Evolutionary conservation across 2,888 invertebrate species (phyloP).

Genomic region (Odontocerum albicorne): DNA sequence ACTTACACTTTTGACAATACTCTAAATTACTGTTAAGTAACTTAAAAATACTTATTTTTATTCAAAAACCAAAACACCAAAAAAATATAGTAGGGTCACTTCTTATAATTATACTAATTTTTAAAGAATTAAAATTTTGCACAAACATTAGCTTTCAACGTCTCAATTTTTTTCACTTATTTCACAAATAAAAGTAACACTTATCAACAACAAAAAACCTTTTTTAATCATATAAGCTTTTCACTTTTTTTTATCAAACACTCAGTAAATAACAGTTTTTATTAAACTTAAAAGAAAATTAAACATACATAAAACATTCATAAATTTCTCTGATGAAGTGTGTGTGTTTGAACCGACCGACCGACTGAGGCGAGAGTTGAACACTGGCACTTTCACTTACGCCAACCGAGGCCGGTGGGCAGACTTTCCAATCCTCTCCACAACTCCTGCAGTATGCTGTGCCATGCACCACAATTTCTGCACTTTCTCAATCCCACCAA

Average conservation of each 20-base stretch:
- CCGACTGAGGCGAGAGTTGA: constrained; percentile 10
- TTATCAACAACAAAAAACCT: too few relatives aligned
- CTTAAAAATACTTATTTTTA: too few relatives aligned
- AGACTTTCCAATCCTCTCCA: constrained; percentile 34
- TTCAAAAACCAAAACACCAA: too few relatives aligned
- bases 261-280: too few relatives aligned
- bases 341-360: constrained; percentile 7
- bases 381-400: constrained; percentile 34
- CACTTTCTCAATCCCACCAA: constrained; percentile 9
- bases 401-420: constrained; percentile 19
- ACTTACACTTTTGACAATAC: too few relatives aligned
- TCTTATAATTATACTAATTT: too few relatives aligned
- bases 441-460: constrained; percentile 12
- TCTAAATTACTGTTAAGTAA: too few relatives aligned
- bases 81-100: too few relatives aligned
- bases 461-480: constrained; percentile 8
- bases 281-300: too few relatives aligned
- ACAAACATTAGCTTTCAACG: too few relatives aligned
- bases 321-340: background rate
- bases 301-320: background rate
- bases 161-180: too few relatives aligned
- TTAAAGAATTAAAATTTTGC: background rate
- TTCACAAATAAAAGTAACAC: too few relatives aligned
- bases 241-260: constrained; percentile 12
- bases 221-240: background rate